phyloP scores from a whole-genome alignment of 2,888 invertebrate genomes.

The Macaria notata region DNA sequence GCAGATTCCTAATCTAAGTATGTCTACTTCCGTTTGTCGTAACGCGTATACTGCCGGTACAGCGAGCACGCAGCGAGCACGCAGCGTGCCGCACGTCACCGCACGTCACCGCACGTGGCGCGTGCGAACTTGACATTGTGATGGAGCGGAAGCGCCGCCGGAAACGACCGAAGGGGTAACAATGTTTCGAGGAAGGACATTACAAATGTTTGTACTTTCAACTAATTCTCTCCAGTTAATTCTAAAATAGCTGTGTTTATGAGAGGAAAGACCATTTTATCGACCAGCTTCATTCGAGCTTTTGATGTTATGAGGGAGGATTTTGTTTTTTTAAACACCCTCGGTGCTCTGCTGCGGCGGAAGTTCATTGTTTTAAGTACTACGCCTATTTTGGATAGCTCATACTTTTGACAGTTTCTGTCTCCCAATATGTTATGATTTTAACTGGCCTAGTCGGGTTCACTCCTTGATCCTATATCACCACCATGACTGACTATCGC shows the following conservation, averaged over 20 bases:
- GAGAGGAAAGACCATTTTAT: constrained; percentile 28
- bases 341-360: no score
- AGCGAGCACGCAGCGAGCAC: constrained; percentile 19
- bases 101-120: constrained; percentile 27
- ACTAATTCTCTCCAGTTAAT: constrained; percentile 44
- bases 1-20: no score
- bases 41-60: no score
- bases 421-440: no score
- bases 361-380: no score
- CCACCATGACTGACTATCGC: no score
- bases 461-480: no score
- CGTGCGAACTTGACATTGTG: constrained; percentile 75
- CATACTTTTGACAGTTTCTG: no score
- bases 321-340: background rate
- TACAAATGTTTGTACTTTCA: constrained; percentile 38
- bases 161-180: constrained; percentile 66
- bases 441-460: no score
- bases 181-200: constrained; percentile 66
- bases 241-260: constrained; percentile 38
- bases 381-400: no score
- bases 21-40: no score
- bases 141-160: constrained; percentile 58
- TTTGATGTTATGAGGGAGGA: constrained; percentile 9
- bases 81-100: constrained; percentile 2
- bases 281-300: constrained; percentile 2